Evolutionary conservation across 2,113 vertebrate species (phyloP).

Genomic region (Coracopsis vasa): DNA sequence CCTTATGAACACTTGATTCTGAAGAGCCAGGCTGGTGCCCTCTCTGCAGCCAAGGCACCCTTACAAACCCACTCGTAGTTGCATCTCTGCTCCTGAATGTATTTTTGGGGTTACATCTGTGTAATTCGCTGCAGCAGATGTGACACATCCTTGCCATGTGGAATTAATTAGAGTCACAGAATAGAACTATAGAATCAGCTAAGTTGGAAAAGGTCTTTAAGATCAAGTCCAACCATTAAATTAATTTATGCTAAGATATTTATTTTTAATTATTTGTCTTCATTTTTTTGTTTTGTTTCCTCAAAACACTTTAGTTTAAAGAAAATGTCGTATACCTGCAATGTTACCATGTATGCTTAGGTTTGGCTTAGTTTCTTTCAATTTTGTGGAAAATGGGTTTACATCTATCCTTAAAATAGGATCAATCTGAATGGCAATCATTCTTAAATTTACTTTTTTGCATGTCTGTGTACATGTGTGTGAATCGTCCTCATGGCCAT

Average conservation of each 20-base stretch:
- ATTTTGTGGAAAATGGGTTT: not conserved
- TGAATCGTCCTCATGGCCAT: not conserved
- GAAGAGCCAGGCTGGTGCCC: not conserved
- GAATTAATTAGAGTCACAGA: not conserved
- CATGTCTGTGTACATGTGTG: not conserved
- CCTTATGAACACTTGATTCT: accelerated
- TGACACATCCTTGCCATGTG: not conserved
- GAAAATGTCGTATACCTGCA: accelerated
- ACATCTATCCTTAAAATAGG: not conserved
- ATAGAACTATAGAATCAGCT: not conserved
- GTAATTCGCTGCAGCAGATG: not conserved
- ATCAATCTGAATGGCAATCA: not conserved
- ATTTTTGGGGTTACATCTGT: not conserved
- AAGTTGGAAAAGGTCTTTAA: not conserved
- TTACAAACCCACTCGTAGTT: not conserved
- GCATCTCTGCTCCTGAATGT: not conserved
- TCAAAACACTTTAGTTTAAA: not conserved
- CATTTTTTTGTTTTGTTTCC: not conserved
- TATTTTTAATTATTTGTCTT: not conserved
- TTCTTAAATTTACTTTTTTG: not conserved
- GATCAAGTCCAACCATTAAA: not conserved
- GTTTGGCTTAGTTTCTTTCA: not conserved
- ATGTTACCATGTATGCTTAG: not conserved
- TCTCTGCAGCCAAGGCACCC: not conserved
- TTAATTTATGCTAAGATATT: not conserved